Conservation (phyloP, 2,113 vertebrate genomes). For the Crotophaga sulcirostris region DNA sequence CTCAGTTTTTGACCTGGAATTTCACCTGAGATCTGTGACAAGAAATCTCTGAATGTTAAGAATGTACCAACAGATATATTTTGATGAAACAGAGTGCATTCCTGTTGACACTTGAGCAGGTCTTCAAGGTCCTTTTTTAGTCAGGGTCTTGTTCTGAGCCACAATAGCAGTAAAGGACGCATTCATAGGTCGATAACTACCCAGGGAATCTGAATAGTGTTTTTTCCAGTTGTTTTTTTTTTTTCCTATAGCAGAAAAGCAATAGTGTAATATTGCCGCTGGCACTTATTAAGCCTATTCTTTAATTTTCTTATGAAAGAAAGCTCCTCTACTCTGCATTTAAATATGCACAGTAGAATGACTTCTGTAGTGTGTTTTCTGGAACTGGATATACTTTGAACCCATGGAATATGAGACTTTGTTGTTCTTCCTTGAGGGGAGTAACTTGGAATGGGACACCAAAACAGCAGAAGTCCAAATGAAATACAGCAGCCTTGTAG, state of each 20-base stretch:
- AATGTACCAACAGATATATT: background rate
- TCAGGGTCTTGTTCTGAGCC: background rate
- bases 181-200: background rate
- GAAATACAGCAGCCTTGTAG: background rate
- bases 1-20: background rate
- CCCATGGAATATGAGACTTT: background rate
- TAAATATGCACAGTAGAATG: background rate
- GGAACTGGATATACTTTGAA: background rate
- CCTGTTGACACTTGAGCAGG: background rate
- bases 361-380: background rate
- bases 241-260: background rate
- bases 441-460: background rate
- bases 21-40: background rate
- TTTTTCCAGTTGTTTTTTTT: background rate
- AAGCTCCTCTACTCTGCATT: background rate
- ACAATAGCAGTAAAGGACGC: background rate
- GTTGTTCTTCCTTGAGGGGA: background rate
- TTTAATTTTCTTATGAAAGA: background rate
- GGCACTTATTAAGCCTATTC: background rate
- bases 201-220: background rate
- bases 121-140: background rate
- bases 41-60: background rate
- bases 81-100: background rate
- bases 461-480: background rate
- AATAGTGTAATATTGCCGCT: background rate